A percentile compares a stretch with the other conserved stretches of the same genome.
Evolutionary conservation across 2,797 vertebrate species (phyloP).

Genomic region (Helicolenus hilgendorfi): DNA sequence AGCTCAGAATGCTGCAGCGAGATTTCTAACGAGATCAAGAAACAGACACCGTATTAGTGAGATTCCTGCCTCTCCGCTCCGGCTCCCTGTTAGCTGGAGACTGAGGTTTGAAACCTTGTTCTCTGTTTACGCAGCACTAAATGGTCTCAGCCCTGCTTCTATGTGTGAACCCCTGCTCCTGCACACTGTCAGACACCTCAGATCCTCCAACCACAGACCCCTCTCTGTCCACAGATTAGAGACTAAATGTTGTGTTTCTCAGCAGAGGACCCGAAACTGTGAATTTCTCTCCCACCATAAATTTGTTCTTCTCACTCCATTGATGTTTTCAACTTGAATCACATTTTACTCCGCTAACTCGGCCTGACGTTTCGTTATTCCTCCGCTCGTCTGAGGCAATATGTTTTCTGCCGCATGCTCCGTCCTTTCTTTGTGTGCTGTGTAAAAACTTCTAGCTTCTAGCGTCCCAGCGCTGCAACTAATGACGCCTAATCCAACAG

Average conservation of each 20-base stretch:
- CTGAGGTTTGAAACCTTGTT: not conserved
- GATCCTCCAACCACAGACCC: conserved; percentile 24
- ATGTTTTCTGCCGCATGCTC: not conserved
- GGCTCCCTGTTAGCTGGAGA: conserved; percentile 13
- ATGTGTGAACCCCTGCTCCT: not conserved
- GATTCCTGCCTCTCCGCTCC: not conserved
- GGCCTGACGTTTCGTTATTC: not conserved
- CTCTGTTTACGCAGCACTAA: conserved; percentile 39
- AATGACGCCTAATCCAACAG: not conserved
- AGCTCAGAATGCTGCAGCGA: conserved; percentile 25
- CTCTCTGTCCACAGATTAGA: conserved; percentile 12
- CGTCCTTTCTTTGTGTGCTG: not conserved
- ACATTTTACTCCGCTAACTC: not conserved
- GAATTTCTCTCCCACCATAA: not conserved
- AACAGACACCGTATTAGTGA: not conserved
- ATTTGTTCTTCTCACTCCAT: not conserved
- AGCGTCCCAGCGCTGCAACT: not conserved
- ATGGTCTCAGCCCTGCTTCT: not conserved
- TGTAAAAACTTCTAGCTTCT: not conserved
- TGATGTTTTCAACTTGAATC: not conserved
- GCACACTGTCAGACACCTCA: conserved; percentile 17
- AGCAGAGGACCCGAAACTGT: not conserved
- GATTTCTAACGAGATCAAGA: conserved; percentile 57
- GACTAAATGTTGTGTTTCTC: not conserved
- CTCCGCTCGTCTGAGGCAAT: not conserved